Evolutionary conservation across 1,140 invertebrate genomes (phyloP), one percentile per base, ranked within the genome.

Genomic region (Drosophila neocordata): DNA sequence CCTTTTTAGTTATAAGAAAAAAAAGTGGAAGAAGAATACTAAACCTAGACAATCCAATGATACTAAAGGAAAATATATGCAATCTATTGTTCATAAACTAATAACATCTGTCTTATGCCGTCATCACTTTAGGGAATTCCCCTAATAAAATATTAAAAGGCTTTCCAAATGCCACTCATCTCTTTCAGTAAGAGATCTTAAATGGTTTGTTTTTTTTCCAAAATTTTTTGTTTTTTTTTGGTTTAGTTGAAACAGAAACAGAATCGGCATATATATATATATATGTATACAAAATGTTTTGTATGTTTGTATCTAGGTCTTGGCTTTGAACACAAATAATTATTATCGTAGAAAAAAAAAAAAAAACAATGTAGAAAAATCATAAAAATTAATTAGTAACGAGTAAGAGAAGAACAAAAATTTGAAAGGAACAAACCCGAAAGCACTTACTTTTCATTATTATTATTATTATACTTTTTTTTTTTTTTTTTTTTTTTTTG

Each of bases 321-420:
- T 77, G 80, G 81, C 81, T 80, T 80, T 80, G 73, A 85, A 77
- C 80, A 64, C 77, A 69, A 77, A 73, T 60, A 62, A 24, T 77
- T 70, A 68, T 73, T 59, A 67, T 2, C 2, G 22, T 24, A 24
- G 2, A 0, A 24, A 24, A 24, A 24, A 24, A 24, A 24, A 24
- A 24, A 24, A 24, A 1, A 24, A 24, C 22, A 24, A 24, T 4
- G 4, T 52, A 12, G 6, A 41, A 22, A 76, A 76, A 76, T 76
- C 53, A 69, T 75, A 71, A 87, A 78, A 81, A 66, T 60, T 69
- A 78, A 75, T 71, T 77, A 34, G 69, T 61, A 81, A 74, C 77
- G 78, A 69, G 53, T 69, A 67, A 58, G 12, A 83, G 31, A 74
- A 74, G 51, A 67, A 9, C 35, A 78, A 63, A 70, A 60, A 69